These are phyloP conservation scores for Zosterops borbonicus DNA, from an alignment of 2,113 vertebrate genomes.

Conservation along the genomic window DNA sequence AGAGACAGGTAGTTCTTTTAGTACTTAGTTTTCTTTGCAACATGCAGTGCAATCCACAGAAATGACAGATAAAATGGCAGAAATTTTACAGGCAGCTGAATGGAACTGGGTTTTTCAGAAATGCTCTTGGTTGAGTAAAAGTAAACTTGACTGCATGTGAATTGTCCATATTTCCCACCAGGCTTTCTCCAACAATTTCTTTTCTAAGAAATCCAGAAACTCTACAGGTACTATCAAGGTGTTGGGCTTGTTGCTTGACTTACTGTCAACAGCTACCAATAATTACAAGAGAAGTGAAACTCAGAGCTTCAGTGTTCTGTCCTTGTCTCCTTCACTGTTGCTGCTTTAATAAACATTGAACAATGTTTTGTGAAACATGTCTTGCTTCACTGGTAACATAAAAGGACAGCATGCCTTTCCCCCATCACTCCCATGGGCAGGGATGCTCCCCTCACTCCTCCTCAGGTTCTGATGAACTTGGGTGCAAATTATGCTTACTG, in stretches of 20 bases:
- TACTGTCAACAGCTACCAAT: not conserved
- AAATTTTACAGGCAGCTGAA: not conserved
- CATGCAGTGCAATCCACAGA: not conserved
- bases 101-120: not conserved
- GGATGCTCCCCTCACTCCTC: not conserved
- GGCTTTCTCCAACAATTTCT: not conserved
- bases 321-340: not conserved
- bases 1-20: constrained; percentile 13
- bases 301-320: not conserved
- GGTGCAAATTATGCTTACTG: not conserved
- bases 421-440: not conserved
- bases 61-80: not conserved
- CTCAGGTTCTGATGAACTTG: not conserved
- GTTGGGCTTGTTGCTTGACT: not conserved
- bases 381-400: not conserved
- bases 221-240: not conserved
- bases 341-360: not conserved
- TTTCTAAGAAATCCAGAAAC: not conserved
- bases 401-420: not conserved
- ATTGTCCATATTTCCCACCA: not conserved
- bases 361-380: not conserved
- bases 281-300: not conserved
- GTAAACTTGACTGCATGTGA: not conserved
- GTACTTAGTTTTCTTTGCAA: not conserved
- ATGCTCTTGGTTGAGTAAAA: not conserved